Percentiles rank a stretch among this genome's conserved stretches.
These are phyloP conservation scores for Arge pagana DNA, from an alignment of 2,888 invertebrate genomes.

Conservation along the genomic window DNA sequence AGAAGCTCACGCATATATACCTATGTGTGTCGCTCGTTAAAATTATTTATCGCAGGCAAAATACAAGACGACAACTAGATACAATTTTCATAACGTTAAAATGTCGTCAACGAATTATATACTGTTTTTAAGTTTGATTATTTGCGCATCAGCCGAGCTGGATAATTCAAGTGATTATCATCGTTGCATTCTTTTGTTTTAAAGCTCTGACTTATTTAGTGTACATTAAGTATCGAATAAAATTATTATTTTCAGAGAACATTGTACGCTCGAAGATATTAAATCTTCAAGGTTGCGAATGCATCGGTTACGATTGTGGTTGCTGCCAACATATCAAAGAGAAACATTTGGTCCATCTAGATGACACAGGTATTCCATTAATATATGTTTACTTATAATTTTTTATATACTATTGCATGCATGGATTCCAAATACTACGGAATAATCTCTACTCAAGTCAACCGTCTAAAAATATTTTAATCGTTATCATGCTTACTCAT, in stretches of 20 bases:
- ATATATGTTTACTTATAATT: not conserved
- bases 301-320: constrained; percentile 27
- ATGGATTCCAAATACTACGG: no score
- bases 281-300: constrained; percentile 21
- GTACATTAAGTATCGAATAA: no score
- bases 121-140: not conserved
- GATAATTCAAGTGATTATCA: constrained; percentile 2
- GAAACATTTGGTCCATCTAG: constrained; percentile 23
- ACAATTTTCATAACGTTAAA: no score
- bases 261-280: not conserved
- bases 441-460: no score
- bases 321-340: constrained; percentile 30
- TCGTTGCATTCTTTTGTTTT: not conserved
- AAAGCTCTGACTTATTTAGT: not conserved
- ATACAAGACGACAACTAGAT: no score
- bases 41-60: no score
- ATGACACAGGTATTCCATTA: constrained; percentile 30
- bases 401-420: not conserved
- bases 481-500: no score
- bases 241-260: not conserved
- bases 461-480: no score
- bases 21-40: no score
- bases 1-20: no score
- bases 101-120: not conserved
- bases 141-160: not conserved